These are phyloP conservation scores for Rhagoletis pomonella DNA, from an alignment of 1,140 invertebrate genomes.

Conservation along the genomic window DNA sequence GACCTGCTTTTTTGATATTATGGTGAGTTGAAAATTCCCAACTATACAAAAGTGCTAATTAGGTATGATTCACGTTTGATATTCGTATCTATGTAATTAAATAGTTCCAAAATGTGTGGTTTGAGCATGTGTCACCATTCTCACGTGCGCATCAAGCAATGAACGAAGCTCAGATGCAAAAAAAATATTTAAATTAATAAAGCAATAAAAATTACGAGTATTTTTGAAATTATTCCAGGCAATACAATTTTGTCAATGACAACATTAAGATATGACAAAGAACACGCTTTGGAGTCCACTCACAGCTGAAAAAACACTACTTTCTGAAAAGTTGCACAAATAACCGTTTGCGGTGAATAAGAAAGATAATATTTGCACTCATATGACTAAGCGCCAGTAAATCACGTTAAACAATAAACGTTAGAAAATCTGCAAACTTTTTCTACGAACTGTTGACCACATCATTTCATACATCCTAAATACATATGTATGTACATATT, in stretches of 20 bases:
- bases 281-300: background rate
- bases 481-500: background rate
- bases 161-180: background rate
- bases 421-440: conserved; percentile 18
- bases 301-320: background rate
- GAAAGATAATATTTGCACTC: background rate
- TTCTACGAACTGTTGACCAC: background rate
- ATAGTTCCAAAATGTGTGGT: background rate
- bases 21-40: background rate
- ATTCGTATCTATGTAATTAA: too few species aligned
- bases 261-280: background rate
- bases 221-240: background rate
- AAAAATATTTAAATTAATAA: background rate
- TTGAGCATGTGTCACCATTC: background rate
- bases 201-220: background rate
- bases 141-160: background rate
- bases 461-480: background rate
- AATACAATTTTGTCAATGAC: conserved; percentile 3
- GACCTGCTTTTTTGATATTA: too few species aligned
- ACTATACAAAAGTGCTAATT: too few species aligned
- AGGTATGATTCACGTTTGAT: too few species aligned
- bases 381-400: background rate
- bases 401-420: conserved; percentile 4
- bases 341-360: background rate
- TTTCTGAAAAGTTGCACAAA: conserved; percentile 5